Conservation (phyloP, 2,888 invertebrate genomes). For the Xestia ashworthii region DNA sequence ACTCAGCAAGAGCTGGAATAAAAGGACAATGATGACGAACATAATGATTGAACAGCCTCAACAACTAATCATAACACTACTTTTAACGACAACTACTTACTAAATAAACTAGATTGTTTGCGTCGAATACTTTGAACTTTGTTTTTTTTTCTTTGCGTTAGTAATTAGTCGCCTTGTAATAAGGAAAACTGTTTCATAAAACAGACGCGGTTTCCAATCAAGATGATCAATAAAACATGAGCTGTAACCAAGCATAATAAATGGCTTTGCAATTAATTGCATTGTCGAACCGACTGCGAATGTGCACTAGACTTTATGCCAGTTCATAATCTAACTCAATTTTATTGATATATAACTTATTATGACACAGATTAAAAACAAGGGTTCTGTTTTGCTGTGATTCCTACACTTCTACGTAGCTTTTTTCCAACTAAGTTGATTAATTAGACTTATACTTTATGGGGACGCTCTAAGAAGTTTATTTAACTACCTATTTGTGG, state of each 20-base stretch:
- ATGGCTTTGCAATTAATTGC: constrained; percentile 21
- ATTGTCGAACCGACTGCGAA: not conserved
- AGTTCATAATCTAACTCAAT: constrained; percentile 16
- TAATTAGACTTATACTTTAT: not conserved
- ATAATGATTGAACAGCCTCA: not conserved
- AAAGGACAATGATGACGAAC: not conserved
- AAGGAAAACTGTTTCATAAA: constrained; percentile 37
- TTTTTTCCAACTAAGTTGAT: not conserved
- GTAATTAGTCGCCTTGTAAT: not conserved
- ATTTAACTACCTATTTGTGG: not conserved
- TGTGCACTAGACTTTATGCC: not conserved
- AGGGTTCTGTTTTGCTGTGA: not conserved
- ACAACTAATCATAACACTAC: not conserved
- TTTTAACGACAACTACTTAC: not conserved
- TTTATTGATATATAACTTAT: not conserved
- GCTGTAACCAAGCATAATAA: not conserved
- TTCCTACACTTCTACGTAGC: not conserved
- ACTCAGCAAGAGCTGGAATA: not conserved
- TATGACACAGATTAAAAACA: not conserved
- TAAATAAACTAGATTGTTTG: not conserved
- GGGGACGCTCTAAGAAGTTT: not conserved
- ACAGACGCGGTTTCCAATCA: constrained; percentile 17
- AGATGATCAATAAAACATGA: constrained; percentile 35
- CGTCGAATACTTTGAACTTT: too few relatives aligned
- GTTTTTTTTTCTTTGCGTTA: not conserved